Conservation (phyloP, 2,797 vertebrate genomes). For the Otolemur crassicaudatus region DNA sequence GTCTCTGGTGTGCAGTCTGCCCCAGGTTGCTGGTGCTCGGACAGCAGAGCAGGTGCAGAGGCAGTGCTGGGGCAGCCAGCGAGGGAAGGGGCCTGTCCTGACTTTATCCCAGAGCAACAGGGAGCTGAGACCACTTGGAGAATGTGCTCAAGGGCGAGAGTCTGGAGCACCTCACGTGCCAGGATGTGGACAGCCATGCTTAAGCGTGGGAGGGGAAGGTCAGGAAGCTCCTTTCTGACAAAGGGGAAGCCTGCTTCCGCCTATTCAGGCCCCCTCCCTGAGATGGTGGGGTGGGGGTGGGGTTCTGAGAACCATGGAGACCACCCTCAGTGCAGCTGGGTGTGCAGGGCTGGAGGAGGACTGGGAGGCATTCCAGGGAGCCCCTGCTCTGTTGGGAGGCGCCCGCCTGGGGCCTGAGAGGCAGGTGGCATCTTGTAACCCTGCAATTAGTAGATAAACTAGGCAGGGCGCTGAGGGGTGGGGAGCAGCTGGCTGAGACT, state of each 20-base stretch:
- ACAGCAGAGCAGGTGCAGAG: not conserved
- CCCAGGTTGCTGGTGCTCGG: not conserved
- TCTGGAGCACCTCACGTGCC: not conserved
- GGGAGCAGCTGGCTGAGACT: accelerated
- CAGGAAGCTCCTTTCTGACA: not conserved
- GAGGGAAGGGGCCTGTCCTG: not conserved
- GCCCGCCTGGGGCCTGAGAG: slow-evolving; percentile 64
- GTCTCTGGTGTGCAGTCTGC: not conserved
- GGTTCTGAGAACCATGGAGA: slow-evolving; percentile 10
- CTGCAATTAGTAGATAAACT: slow-evolving; percentile 73
- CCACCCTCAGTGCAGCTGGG: not conserved
- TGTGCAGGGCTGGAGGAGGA: not conserved
- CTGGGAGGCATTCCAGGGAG: slow-evolving; percentile 39
- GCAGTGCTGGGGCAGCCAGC: not conserved
- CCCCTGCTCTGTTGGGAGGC: slow-evolving; percentile 20
- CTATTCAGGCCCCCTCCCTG: not conserved
- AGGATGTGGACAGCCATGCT: not conserved
- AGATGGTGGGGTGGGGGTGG: not conserved
- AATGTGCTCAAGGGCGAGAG: not conserved
- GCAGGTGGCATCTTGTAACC: slow-evolving; percentile 73
- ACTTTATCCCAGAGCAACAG: not conserved
- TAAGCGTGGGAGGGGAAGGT: not conserved
- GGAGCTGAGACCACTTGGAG: not conserved
- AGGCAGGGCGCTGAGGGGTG: slow-evolving; percentile 13
- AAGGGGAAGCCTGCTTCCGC: not conserved